Percentiles rank a stretch among this genome's conserved stretches.
Conservation (phyloP, 1,140 invertebrate genomes). For the Hesperophylax magnus region DNA sequence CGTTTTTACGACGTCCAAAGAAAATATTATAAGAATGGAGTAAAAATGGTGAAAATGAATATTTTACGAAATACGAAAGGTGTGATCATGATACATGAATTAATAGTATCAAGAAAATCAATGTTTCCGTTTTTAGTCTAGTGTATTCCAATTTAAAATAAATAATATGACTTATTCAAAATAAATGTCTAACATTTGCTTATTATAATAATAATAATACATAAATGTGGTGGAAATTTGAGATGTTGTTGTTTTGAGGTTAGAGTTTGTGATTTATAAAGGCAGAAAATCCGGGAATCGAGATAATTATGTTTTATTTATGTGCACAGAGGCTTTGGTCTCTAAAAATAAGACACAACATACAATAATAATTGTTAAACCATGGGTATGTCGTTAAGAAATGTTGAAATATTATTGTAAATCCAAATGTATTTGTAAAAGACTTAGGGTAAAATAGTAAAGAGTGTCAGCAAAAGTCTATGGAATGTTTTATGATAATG, state of each 20-base stretch:
- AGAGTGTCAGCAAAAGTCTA: too few species aligned
- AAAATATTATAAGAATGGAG: neutral
- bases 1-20: too few species aligned
- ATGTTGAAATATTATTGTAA: conserved; percentile 26
- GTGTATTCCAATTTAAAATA: conserved; percentile 25
- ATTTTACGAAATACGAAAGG: neutral
- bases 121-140: conserved; percentile 25
- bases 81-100: conserved; percentile 11
- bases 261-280: conserved; percentile 1
- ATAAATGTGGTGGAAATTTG: neutral
- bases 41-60: neutral
- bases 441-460: conserved; percentile 14
- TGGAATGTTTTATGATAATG: too few species aligned
- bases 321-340: neutral
- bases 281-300: neutral
- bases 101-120: neutral
- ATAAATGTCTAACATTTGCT: conserved; percentile 19
- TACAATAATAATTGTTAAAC: conserved; percentile 14
- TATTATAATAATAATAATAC: neutral
- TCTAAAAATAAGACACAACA: conserved; percentile 16
- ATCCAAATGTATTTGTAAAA: conserved; percentile 13
- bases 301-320: conserved; percentile 9
- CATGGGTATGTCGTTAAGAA: conserved; percentile 16
- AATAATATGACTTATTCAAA: conserved; percentile 13
- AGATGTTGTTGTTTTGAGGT: neutral